Evolutionary conservation across 2,113 vertebrate genomes (phyloP).

Genomic region (Propithecus coquereli): DNA sequence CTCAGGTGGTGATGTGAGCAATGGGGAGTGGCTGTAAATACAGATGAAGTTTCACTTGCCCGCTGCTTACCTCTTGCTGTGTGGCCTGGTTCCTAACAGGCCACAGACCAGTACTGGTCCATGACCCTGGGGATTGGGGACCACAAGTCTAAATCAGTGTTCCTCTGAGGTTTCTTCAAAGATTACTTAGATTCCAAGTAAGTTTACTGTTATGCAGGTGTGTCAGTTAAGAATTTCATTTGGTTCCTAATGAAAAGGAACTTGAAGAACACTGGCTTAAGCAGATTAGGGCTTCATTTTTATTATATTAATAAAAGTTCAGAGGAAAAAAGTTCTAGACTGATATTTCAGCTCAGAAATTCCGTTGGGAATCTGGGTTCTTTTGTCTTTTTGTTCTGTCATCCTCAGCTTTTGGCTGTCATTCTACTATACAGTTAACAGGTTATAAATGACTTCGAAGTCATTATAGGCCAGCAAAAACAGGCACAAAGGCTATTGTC

Average conservation of each 20-base stretch:
- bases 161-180: background rate
- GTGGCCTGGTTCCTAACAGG: too few species aligned
- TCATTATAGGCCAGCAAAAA: slow-evolving; percentile 10
- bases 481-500: background rate
- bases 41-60: too few species aligned
- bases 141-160: background rate
- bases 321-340: background rate
- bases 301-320: slow-evolving; percentile 23
- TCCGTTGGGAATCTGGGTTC: background rate
- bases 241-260: slow-evolving; percentile 44
- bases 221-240: slow-evolving; percentile 29
- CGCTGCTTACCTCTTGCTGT: too few species aligned
- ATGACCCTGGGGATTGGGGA: too few species aligned
- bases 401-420: background rate
- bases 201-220: background rate
- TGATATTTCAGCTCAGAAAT: background rate
- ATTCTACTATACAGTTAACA: background rate
- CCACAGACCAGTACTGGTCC: too few species aligned
- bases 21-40: too few species aligned
- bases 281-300: slow-evolving; percentile 29
- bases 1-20: too few species aligned
- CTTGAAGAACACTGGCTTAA: background rate
- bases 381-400: slow-evolving; percentile 29
- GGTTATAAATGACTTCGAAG: background rate
- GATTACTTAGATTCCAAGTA: slow-evolving; percentile 4